phyloP scores from a whole-genome alignment of 2,113 vertebrate species.

The Clarias batrachus region DNA sequence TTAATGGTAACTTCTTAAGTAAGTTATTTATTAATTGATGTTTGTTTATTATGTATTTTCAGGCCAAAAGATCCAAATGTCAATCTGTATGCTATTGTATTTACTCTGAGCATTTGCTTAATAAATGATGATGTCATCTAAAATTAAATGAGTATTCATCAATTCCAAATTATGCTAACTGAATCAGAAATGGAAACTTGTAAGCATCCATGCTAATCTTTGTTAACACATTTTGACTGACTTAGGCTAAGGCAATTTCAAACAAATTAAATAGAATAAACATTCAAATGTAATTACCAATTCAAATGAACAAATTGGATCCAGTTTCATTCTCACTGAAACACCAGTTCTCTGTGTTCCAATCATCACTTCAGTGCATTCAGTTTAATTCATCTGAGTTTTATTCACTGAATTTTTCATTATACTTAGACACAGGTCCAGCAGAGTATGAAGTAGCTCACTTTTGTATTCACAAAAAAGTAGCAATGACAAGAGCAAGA shows the following conservation, averaged over 20 bases:
- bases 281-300: constrained; percentile 33
- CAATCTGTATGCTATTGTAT: neutral
- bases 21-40: constrained; percentile 19
- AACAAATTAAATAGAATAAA: constrained; percentile 28
- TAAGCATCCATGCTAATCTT: neutral
- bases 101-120: neutral
- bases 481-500: neutral
- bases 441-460: neutral
- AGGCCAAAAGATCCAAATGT: neutral
- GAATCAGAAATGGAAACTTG: neutral
- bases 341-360: neutral
- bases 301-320: constrained; percentile 21
- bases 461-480: neutral
- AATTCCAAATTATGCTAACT: neutral
- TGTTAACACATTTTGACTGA: neutral
- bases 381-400: neutral
- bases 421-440: neutral
- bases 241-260: constrained; percentile 10
- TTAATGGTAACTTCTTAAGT: constrained; percentile 33
- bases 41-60: constrained; percentile 5
- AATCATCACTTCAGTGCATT: constrained; percentile 21
- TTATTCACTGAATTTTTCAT: neutral
- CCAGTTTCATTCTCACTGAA: neutral
- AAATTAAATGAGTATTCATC: constrained; percentile 17
- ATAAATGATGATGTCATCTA: neutral